phyloP scores from a whole-genome alignment of 1,140 invertebrate genomes.

The Chrysomallon squamiferum region DNA sequence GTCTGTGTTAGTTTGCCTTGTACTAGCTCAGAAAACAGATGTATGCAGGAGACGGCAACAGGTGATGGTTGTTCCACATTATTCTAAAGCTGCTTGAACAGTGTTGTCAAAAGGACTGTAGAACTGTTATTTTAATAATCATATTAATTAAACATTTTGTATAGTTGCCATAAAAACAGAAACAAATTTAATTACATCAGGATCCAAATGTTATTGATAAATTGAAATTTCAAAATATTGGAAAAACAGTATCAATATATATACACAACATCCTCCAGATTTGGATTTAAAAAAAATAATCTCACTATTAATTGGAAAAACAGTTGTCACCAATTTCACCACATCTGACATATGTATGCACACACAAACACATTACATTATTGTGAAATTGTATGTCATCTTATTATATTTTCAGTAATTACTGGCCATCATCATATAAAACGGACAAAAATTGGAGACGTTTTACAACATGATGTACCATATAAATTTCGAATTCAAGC shows the following conservation, averaged over 20 bases:
- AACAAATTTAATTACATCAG: not conserved
- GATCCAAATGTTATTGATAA: not conserved
- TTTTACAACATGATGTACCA: slow-evolving; percentile 13
- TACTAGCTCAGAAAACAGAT: not conserved
- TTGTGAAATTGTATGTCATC: too few species aligned
- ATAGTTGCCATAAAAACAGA: not conserved
- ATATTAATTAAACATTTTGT: not conserved
- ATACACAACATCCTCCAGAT: too few species aligned
- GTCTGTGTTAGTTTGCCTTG: not conserved
- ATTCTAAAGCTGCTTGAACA: not conserved
- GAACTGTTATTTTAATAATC: not conserved
- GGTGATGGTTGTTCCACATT: slow-evolving; percentile 1
- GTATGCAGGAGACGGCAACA: slow-evolving; percentile 19
- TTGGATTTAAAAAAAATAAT: too few species aligned
- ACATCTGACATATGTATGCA: too few species aligned
- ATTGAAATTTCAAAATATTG: not conserved
- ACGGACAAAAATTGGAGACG: slow-evolving; percentile 1
- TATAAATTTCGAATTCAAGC: slow-evolving; percentile 19
- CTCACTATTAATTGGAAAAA: too few species aligned
- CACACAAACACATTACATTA: too few species aligned
- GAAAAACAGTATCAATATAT: not conserved
- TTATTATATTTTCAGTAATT: slow-evolving; percentile 21
- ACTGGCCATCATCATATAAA: slow-evolving; percentile 13
- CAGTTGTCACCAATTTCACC: too few species aligned
- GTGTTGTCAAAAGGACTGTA: not conserved